Evolutionary conservation across 2,888 invertebrate genomes (phyloP), one percentile per base, ranked within the genome.

Genomic region (Embidobia sp.): DNA sequence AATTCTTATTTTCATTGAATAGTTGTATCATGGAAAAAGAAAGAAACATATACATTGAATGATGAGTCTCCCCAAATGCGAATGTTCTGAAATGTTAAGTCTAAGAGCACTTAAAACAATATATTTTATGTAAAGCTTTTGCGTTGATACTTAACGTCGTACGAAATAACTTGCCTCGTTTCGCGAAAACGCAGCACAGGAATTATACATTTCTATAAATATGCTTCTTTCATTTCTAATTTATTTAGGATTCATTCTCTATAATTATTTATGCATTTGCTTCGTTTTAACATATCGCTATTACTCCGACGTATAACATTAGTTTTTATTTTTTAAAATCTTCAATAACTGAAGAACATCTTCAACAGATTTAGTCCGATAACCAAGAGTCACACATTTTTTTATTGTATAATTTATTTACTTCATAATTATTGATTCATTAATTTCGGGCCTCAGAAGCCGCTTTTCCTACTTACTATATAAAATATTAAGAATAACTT

Each of bases 101-200:
- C 57, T 67, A 75, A 67, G 61, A 53, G 67, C 61, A 55, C 67
- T 67, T 67, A 67, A 67, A 75, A 55, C 53, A 66, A 53, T 42
- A 42, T 61, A 49, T 26, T 37, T 51, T 61, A 44, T 53, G 57
- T 46, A 66, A 75, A 67, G 61, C 74, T 53, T 69, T 66, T 59
- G 42, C 42, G 5, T 48, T 48, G 49, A 26, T 53, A 44, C 26
- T 57, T 61, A 67, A 59, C 29, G 49, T 59, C 33, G 29, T 66
- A 51, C 11, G 57, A 64, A 66, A 64, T 51, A 72, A 63, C 53
- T 57, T 37, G 44, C 44, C 10, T 31, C 63, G 48, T 13, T 22
- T 19, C 10, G 18, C 31, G 51, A 57, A 66, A 48, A 73, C 42
- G 48, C 37, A 27, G 51, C 18, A 31, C 15, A 37, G 53, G 29